A percentile compares a stretch with the other conserved stretches of the same genome.
Conservation (phyloP, 2,113 vertebrate genomes). For the Catharus fuscescens region DNA sequence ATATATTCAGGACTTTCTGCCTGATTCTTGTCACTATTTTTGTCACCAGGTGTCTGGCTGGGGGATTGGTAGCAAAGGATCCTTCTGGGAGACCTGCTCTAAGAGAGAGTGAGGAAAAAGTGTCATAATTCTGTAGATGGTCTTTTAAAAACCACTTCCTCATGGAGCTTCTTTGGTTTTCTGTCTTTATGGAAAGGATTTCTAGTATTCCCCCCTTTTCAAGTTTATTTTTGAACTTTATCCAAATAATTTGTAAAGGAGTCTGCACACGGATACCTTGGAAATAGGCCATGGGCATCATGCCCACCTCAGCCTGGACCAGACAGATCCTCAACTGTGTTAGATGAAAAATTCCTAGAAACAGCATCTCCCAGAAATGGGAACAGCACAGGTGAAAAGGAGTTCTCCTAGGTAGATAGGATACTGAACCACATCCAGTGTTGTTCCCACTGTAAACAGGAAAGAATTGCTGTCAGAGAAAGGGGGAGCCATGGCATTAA, state of each 20-base stretch:
- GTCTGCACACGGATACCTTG: neutral
- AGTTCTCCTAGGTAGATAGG: neutral
- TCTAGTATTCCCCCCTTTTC: neutral
- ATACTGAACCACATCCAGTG: neutral
- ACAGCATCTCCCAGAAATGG: neutral
- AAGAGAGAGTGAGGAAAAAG: neutral
- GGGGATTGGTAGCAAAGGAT: neutral
- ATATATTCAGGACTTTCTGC: neutral
- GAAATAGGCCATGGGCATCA: neutral
- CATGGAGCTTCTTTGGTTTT: neutral
- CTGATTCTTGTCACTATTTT: neutral
- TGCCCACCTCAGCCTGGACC: neutral
- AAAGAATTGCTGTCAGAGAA: neutral
- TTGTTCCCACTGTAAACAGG: neutral
- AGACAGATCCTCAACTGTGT: neutral
- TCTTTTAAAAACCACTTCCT: neutral
- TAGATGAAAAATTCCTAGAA: neutral
- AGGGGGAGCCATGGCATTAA: neutral
- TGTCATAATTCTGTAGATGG: neutral
- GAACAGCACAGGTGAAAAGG: neutral
- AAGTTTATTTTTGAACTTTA: conserved; percentile 1
- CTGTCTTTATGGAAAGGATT: neutral
- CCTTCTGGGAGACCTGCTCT: neutral
- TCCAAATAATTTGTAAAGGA: conserved; percentile 2
- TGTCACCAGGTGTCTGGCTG: neutral